These are phyloP conservation scores for Gallirallus australis DNA, from an alignment of 2,797 vertebrate species.

Conservation along the genomic window DNA sequence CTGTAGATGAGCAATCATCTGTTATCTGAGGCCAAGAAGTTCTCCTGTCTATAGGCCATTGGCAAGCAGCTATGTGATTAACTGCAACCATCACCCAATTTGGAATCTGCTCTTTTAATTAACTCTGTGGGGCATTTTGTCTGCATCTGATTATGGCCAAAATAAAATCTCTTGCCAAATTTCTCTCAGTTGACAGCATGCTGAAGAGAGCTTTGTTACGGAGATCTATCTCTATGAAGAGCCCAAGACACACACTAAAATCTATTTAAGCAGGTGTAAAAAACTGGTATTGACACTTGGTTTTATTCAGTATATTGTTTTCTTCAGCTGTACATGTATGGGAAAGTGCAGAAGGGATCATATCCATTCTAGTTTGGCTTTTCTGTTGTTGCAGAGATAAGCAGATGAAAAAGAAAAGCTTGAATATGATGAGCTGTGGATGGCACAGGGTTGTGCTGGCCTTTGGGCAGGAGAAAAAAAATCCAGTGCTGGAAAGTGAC, in stretches of 20 bases:
- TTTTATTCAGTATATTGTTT: not conserved
- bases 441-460: not conserved
- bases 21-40: not conserved
- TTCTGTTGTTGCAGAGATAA: not conserved
- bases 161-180: not conserved
- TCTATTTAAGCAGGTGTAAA: not conserved
- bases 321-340: not conserved
- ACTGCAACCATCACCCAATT: not conserved
- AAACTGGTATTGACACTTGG: not conserved
- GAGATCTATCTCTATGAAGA: not conserved
- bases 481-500: not conserved
- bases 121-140: not conserved
- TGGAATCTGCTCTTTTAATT: conserved; percentile 14
- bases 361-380: not conserved
- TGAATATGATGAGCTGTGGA: not conserved
- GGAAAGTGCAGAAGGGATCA: not conserved
- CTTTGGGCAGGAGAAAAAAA: not conserved
- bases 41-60: not conserved
- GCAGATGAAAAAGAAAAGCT: not conserved
- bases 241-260: not conserved
- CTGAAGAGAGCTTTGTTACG: not conserved
- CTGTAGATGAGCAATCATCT: conserved; percentile 1
- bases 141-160: not conserved
- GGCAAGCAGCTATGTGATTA: conserved; percentile 32
- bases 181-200: not conserved